Conservation (phyloP, 2,797 vertebrate species). For the Avahi laniger region DNA sequence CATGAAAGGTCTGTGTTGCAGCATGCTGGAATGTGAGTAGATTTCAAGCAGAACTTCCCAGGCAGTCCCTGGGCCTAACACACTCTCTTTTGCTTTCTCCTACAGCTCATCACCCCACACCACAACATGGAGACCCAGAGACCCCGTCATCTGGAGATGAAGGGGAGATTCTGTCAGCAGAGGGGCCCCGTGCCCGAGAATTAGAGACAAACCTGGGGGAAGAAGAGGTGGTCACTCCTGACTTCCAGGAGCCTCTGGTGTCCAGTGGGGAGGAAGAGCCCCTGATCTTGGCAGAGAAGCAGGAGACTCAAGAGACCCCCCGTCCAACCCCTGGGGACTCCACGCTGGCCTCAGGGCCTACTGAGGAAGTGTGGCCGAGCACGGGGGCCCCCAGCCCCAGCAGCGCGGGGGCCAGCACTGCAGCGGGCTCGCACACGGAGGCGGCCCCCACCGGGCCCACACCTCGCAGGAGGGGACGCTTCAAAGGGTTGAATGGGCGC, state of each 20-base stretch:
- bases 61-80: background rate
- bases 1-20: background rate
- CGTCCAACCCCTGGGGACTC: background rate
- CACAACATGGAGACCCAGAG: conserved; percentile 65
- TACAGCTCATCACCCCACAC: conserved; percentile 70
- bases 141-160: conserved; percentile 59
- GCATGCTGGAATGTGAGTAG: background rate
- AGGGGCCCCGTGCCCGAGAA: conserved; percentile 44
- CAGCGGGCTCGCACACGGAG: background rate
- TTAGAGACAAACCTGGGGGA: background rate
- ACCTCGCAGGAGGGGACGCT: conserved; percentile 13
- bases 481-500: conserved; percentile 78
- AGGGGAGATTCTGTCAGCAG: conserved; percentile 66
- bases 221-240: background rate
- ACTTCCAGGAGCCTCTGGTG: conserved; percentile 58
- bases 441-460: background rate
- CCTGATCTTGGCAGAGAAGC: background rate
- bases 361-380: background rate
- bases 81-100: background rate
- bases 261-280: conserved; percentile 69
- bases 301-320: background rate
- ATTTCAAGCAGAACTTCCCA: background rate
- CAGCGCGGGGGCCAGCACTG: background rate
- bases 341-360: background rate
- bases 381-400: background rate